These are phyloP conservation scores for Rutpela maculata DNA, from an alignment of 2,888 invertebrate species.

Conservation along the genomic window DNA sequence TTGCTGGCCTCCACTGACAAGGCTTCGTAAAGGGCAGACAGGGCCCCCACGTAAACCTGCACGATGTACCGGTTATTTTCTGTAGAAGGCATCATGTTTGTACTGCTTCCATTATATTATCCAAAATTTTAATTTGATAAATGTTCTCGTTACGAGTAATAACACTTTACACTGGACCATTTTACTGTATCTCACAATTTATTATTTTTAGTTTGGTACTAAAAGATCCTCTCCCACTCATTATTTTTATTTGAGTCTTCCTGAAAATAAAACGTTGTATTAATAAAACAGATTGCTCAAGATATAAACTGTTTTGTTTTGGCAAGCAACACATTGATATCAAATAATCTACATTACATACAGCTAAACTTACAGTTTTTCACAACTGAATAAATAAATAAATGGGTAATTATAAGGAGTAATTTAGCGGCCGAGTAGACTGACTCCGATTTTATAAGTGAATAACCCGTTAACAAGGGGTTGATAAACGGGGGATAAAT, in stretches of 20 bases:
- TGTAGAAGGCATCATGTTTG: slow-evolving; percentile 55
- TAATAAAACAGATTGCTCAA: slow-evolving; percentile 16
- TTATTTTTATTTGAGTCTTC: slow-evolving; percentile 14
- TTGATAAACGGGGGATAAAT: slow-evolving; percentile 61
- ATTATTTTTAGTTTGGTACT: slow-evolving; percentile 39
- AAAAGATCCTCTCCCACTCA: slow-evolving; percentile 26
- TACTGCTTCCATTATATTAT: slow-evolving; percentile 31
- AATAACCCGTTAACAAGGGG: slow-evolving; percentile 48
- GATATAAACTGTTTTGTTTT: slow-evolving; percentile 24
- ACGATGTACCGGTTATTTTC: slow-evolving; percentile 76
- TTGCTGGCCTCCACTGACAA: slow-evolving; percentile 93
- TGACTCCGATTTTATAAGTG: slow-evolving; percentile 34
- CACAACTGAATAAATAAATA: slow-evolving; percentile 20
- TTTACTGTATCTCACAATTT: slow-evolving; percentile 21
- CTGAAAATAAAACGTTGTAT: slow-evolving; percentile 38
- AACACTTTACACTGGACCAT: slow-evolving; percentile 34
- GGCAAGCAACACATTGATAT: slow-evolving; percentile 34
- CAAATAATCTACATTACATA: slow-evolving; percentile 23
- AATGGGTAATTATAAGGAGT: slow-evolving; percentile 11
- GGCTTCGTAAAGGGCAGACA: slow-evolving; percentile 92
- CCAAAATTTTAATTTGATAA: slow-evolving; percentile 33
- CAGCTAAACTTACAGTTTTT: slow-evolving; percentile 33
- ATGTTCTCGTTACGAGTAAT: slow-evolving; percentile 28
- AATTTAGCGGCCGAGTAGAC: slow-evolving; percentile 29
- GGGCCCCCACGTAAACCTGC: slow-evolving; percentile 92